These are phyloP conservation scores for Melanotaenia nigrans DNA, from an alignment of 2,797 vertebrate species.

Conservation along the genomic window DNA sequence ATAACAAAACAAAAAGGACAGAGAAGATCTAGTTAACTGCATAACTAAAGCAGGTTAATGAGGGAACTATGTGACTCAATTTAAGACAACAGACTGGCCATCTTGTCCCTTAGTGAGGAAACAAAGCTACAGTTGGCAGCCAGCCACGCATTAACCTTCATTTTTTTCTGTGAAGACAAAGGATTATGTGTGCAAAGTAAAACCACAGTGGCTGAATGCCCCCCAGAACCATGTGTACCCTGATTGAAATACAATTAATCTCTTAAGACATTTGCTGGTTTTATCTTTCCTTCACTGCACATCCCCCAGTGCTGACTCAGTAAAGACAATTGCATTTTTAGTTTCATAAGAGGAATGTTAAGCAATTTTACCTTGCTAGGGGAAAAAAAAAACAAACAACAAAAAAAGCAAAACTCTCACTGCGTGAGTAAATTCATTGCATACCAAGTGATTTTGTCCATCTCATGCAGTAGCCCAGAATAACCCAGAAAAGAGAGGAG, in stretches of 20 bases:
- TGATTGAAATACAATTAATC: slow-evolving; percentile 19
- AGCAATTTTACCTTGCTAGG: not conserved
- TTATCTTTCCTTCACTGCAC: not conserved
- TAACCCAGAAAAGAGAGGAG: slow-evolving; percentile 70
- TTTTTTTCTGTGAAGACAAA: slow-evolving; percentile 10
- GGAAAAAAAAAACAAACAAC: not conserved
- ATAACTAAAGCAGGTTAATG: slow-evolving; percentile 31
- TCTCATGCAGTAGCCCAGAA: slow-evolving; percentile 66
- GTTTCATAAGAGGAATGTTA: slow-evolving; percentile 29
- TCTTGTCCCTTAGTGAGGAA: slow-evolving; percentile 20
- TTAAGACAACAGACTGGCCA: slow-evolving; percentile 34
- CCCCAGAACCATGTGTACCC: not conserved
- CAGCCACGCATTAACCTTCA: slow-evolving; percentile 6
- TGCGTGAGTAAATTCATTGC: slow-evolving; percentile 45
- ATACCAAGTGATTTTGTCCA: slow-evolving; percentile 40
- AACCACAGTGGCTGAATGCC: not conserved
- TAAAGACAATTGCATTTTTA: slow-evolving; percentile 13
- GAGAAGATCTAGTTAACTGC: slow-evolving; percentile 27
- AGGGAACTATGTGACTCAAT: slow-evolving; percentile 7
- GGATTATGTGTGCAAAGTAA: slow-evolving; percentile 40
- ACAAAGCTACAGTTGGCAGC: slow-evolving; percentile 35
- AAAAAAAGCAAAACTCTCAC: slow-evolving; percentile 15
- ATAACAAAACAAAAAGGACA: slow-evolving; percentile 47
- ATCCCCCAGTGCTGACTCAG: not conserved
- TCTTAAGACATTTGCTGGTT: slow-evolving; percentile 27